Conservation (phyloP, 2,113 vertebrate genomes). For the Carassius gibelio region DNA sequence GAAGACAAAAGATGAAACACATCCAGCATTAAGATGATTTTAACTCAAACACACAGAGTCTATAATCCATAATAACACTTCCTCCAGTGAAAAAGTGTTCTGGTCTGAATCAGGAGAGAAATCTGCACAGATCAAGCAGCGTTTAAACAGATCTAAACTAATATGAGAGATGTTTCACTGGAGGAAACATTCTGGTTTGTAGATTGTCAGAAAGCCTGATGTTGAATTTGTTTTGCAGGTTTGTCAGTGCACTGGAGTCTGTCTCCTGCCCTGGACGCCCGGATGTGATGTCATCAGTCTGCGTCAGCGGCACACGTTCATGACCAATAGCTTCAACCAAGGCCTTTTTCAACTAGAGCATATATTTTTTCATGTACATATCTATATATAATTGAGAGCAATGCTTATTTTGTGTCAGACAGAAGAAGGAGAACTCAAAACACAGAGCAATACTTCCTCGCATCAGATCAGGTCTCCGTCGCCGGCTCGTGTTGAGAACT, state of each 20-base stretch:
- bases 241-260: constrained; percentile 18
- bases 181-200: no score
- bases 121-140: no score
- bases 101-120: no score
- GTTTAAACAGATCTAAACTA: no score
- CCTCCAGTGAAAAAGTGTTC: no score
- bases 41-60: no score
- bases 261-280: constrained; percentile 22
- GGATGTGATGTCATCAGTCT: constrained; percentile 71
- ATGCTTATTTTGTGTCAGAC: constrained; percentile 81
- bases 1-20: no score
- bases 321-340: constrained; percentile 81
- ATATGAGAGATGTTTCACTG: no score
- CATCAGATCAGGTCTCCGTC: constrained; percentile 76
- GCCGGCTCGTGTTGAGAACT: constrained; percentile 81
- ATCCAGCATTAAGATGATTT: no score
- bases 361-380: constrained; percentile 84
- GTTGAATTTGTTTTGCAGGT: constrained; percentile 22
- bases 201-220: no score
- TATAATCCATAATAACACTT: no score
- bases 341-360: constrained; percentile 75
- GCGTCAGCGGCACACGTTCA: constrained; percentile 69
- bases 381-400: constrained; percentile 77
- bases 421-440: constrained; percentile 65
- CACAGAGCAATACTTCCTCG: constrained; percentile 65